Evolutionary conservation across 2,888 invertebrate species (phyloP), one percentile per base, ranked within the genome.

Genomic region (Orthonychiurus folsomi): DNA sequence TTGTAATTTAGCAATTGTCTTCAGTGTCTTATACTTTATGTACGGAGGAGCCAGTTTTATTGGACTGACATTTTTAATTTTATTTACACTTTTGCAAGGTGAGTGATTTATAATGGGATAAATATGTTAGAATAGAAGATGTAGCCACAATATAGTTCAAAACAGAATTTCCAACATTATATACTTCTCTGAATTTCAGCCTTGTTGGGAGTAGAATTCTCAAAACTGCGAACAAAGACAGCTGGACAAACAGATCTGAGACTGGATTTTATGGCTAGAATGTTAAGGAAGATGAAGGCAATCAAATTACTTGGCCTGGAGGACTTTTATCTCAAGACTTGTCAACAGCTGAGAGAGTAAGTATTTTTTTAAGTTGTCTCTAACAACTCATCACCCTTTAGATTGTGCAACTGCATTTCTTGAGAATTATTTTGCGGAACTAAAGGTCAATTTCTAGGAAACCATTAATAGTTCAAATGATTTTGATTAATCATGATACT

Each of bases 221-320:
- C 52, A 52, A 52, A 52, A 52, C 24, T 52, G 5, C 48, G 59
- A 50, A 28, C 47, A 18, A 28, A 50, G 23, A 47, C 47, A 3
- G 48, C 59, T 48, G 59, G 50, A 24, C 21, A 59, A 50, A 59
- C 59, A 15, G 52, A 52, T 52, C 20, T 52, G n/a, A 52, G 52
- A 23, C 5, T 52, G 52, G 52, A 52, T 9, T 52, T 52, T 23
- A 21, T 52, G 52, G 24, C 21, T n/a, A 23, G 52, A n/a, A 52
- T 52, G 52, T 20, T 52, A 21, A 52, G 24, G 52, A 52, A 52
- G n/a, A 52, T 52, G 52, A 52, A 52, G 24, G 12, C 5, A 52
- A 52, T 52, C 52, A 52, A 52, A 52, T 21, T 52, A 20, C 52
- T 52, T 9, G 52, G 52, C 9, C 52, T 52, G 21, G 52, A 52